Percentiles rank a stretch among this genome's conserved stretches.
Evolutionary conservation across 2,113 vertebrate species (phyloP).

Genomic region (Heterocephalus glaber): DNA sequence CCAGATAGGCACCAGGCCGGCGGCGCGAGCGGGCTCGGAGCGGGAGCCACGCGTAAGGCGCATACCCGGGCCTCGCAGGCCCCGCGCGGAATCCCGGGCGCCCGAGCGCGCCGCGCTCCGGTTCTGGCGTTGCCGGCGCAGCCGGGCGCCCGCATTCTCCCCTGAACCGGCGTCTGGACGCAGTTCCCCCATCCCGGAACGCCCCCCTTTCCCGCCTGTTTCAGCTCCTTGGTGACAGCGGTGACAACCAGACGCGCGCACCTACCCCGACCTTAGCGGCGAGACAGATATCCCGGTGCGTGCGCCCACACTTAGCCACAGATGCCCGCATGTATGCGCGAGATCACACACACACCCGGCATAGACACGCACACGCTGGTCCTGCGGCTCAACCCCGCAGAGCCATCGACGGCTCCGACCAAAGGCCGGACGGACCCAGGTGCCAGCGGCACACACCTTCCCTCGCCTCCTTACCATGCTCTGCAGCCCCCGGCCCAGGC

Average conservation of each 20-base stretch:
- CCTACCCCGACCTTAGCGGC: conserved; percentile 73
- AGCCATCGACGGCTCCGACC: not conserved
- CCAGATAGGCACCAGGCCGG: conserved; percentile 64
- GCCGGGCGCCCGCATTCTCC: conserved; percentile 22
- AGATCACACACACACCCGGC: conserved; percentile 1
- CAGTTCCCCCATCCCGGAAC: not conserved
- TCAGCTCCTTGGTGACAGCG: conserved; percentile 67
- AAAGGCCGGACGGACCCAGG: not conserved
- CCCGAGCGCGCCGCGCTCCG: conserved; percentile 5
- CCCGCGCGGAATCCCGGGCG: conserved; percentile 52
- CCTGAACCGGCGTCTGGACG: not conserved
- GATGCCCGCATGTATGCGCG: conserved; percentile 68
- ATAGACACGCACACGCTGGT: not conserved
- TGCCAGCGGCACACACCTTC: not conserved
- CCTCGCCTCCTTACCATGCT: conserved; percentile 71
- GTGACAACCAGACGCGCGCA: conserved; percentile 74
- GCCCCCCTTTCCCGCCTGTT: conserved; percentile 24
- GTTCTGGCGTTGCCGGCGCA: conserved; percentile 6
- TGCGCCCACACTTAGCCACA: conserved; percentile 58
- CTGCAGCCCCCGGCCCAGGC: conserved; percentile 78
- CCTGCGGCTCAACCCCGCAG: conserved; percentile 41
- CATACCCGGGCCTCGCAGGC: not conserved
- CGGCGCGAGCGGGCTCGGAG: not conserved
- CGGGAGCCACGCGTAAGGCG: not conserved
- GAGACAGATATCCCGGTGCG: conserved; percentile 69